phyloP scores from a whole-genome alignment of 1,140 invertebrate species.

The Caenorhabditis brenneri region DNA sequence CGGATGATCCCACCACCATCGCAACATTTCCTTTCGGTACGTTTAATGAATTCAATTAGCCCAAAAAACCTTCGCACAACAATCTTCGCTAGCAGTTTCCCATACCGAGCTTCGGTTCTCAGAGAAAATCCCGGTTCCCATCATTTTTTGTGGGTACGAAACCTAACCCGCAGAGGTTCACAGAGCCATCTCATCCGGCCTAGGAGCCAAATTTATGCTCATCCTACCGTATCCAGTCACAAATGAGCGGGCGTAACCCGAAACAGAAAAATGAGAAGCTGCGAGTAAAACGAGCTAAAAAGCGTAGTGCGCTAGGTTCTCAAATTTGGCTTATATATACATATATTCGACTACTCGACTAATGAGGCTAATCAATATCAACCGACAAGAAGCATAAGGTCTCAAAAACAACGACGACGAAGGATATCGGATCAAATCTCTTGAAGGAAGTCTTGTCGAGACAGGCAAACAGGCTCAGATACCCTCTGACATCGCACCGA shows the following conservation, averaged over 20 bases:
- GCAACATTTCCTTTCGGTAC: conserved; percentile 15
- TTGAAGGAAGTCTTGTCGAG: neutral
- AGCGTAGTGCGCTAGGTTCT: neutral
- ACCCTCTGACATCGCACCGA: neutral
- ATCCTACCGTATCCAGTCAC: neutral
- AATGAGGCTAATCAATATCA: conserved; percentile 46
- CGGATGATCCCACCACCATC: conserved; percentile 30
- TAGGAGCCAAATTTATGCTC: neutral
- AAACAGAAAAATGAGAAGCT: neutral
- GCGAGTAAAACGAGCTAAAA: neutral
- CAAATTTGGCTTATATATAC: conserved; percentile 50
- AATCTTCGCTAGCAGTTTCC: neutral
- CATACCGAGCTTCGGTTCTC: neutral
- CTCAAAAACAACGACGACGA: conserved; percentile 25
- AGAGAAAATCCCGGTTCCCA: neutral
- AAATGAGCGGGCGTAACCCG: neutral
- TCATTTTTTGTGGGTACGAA: neutral
- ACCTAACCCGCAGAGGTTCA: neutral
- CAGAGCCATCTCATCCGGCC: neutral
- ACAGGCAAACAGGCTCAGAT: conserved; percentile 32
- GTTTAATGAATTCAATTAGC: neutral
- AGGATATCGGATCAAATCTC: conserved; percentile 41
- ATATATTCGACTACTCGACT: neutral
- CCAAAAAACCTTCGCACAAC: no score
- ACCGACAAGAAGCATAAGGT: neutral